Conservation (phyloP, 2,113 vertebrate species). For the Hippoglossus stenolepis region DNA sequence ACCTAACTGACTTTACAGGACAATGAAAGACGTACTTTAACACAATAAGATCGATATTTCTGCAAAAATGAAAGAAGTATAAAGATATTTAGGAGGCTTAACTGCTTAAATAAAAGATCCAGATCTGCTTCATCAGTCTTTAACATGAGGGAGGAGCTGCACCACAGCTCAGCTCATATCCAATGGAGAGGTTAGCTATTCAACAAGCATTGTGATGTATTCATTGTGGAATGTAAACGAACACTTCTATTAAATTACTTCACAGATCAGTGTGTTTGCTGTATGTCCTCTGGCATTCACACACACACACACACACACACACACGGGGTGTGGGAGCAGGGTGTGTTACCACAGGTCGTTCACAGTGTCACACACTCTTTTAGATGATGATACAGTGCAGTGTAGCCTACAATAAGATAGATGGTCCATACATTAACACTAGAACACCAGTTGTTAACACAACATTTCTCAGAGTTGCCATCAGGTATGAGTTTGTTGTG, state of each 20-base stretch:
- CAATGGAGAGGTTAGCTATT: neutral
- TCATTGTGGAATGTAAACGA: neutral
- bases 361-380: neutral
- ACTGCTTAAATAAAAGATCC: neutral
- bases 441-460: neutral
- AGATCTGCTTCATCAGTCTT: neutral
- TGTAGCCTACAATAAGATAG: neutral
- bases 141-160: neutral
- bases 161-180: neutral
- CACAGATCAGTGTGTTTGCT: neutral
- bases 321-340: too few relatives aligned
- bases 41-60: neutral
- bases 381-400: too few relatives aligned
- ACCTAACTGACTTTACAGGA: constrained; percentile 56
- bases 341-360: neutral
- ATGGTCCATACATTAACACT: neutral
- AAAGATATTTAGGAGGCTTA: neutral
- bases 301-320: too few relatives aligned
- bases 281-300: too few relatives aligned
- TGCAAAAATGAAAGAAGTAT: too few relatives aligned
- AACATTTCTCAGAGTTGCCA: neutral
- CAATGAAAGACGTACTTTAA: constrained; percentile 2
- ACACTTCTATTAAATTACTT: neutral
- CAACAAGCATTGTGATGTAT: neutral
- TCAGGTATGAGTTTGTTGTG: neutral